These are phyloP conservation scores for Periophthalmus magnuspinnatus DNA, from an alignment of 2,797 vertebrate genomes.

Conservation along the genomic window DNA sequence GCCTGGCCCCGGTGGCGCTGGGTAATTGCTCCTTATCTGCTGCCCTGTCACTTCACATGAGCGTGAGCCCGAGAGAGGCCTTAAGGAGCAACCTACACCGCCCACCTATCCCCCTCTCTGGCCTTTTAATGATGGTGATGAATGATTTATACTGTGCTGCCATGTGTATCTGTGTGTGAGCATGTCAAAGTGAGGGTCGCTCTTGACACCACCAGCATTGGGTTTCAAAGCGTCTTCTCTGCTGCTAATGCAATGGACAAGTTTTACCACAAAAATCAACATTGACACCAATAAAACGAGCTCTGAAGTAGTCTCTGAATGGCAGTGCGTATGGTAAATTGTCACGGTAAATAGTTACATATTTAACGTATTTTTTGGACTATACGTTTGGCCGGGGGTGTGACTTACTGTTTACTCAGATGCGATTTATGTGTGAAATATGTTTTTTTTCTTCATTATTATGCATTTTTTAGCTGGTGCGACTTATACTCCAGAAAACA, in stretches of 20 bases:
- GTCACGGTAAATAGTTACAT: no score
- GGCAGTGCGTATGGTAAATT: no score
- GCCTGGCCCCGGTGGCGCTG: constrained; percentile 53
- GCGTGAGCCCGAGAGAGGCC: constrained; percentile 42
- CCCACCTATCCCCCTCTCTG: constrained; percentile 34
- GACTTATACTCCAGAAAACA: no score
- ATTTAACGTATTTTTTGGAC: no score
- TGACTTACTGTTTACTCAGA: no score
- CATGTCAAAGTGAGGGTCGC: constrained; percentile 41
- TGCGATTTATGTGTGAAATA: no score
- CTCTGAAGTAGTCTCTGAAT: background rate
- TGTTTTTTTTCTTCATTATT: no score
- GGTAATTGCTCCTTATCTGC: constrained; percentile 70
- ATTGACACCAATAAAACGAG: background rate
- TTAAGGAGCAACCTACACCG: constrained; percentile 52
- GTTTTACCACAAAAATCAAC: background rate
- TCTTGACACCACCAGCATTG: constrained; percentile 26
- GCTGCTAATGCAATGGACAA: background rate
- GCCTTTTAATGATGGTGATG: constrained; percentile 67
- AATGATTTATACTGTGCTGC: constrained; percentile 63
- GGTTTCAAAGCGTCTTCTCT: background rate
- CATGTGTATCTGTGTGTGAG: constrained; percentile 32
- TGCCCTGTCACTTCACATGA: constrained; percentile 68
- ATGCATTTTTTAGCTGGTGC: no score
- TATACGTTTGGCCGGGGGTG: no score